phyloP scores from a whole-genome alignment of 2,888 invertebrate genomes.

The Nemurella pictetii region DNA sequence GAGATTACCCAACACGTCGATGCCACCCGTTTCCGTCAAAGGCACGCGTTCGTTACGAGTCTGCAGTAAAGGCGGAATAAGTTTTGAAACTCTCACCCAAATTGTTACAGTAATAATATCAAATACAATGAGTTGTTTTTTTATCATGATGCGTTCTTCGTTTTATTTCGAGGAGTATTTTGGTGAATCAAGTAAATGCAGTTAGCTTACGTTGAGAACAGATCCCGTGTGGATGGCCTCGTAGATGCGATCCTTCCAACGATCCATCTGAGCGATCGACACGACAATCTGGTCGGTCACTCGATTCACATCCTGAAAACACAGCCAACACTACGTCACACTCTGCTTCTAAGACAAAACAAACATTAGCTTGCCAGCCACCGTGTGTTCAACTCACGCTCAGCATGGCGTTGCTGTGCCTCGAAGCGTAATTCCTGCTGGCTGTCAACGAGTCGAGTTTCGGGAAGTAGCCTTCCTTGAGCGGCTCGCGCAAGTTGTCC shows the following conservation, averaged over 20 bases:
- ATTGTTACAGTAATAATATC: not conserved
- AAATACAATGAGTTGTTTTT: too few species aligned
- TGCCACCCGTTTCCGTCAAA: conserved; percentile 55
- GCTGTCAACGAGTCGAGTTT: conserved; percentile 52
- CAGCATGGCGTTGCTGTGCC: conserved; percentile 43
- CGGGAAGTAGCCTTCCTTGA: conserved; percentile 49
- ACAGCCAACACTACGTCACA: not conserved
- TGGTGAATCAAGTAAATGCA: not conserved
- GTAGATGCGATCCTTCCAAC: conserved; percentile 74
- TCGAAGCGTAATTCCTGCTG: conserved; percentile 45
- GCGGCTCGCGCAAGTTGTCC: conserved; percentile 45
- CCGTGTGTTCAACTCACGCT: conserved; percentile 35
- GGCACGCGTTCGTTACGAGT: not conserved
- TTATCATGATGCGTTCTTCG: not conserved
- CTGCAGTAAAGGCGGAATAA: not conserved
- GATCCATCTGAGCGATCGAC: conserved; percentile 71
- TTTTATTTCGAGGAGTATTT: too few species aligned
- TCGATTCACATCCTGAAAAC: conserved; percentile 64
- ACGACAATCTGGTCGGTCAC: conserved; percentile 67
- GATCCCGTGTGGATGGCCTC: conserved; percentile 69
- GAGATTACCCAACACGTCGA: conserved; percentile 78
- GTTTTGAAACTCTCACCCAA: not conserved
- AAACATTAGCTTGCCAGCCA: too few species aligned
- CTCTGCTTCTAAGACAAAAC: too few species aligned
- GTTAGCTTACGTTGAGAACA: conserved; percentile 58